Conservation (phyloP, 2,888 invertebrate genomes). For the Drosophila helvetica region DNA sequence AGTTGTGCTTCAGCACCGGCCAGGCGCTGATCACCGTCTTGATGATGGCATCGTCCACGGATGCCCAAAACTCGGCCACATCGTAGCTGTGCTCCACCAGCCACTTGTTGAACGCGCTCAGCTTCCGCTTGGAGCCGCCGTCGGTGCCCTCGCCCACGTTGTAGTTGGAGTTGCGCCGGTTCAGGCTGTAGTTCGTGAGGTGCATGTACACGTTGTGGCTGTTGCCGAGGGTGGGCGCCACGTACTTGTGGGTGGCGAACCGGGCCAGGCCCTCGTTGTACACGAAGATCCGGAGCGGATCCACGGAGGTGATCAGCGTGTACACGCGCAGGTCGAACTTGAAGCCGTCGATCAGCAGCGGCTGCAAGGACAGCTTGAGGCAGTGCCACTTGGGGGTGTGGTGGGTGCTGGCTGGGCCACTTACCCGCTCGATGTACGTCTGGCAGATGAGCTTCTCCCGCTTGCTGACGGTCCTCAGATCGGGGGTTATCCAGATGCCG, state of each 20-base stretch:
- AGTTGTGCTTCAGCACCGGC: constrained; percentile 94
- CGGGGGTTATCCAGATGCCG: constrained; percentile 93
- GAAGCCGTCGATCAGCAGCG: constrained; percentile 94
- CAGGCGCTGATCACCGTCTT: constrained; percentile 95
- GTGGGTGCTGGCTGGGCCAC: not conserved
- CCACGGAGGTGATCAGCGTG: constrained; percentile 93
- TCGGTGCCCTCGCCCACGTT: constrained; percentile 89
- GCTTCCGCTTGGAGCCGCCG: constrained; percentile 93
- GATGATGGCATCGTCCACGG: constrained; percentile 94
- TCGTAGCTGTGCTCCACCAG: constrained; percentile 88
- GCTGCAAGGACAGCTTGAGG: constrained; percentile 84
- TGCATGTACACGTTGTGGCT: constrained; percentile 96
- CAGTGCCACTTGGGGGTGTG: not conserved
- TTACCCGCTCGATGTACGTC: constrained; percentile 85
- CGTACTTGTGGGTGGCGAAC: constrained; percentile 94
- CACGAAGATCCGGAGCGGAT: constrained; percentile 94
- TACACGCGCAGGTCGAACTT: constrained; percentile 96
- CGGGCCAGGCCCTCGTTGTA: constrained; percentile 95
- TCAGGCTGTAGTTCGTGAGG: constrained; percentile 96
- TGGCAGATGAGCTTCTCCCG: constrained; percentile 94
- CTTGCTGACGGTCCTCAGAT: constrained; percentile 90
- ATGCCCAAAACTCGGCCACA: constrained; percentile 90
- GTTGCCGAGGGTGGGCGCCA: constrained; percentile 91
- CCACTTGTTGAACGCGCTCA: constrained; percentile 91
- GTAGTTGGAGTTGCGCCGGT: constrained; percentile 95